Conservation (phyloP, 2,888 invertebrate genomes). For the Orthosia incerta region DNA sequence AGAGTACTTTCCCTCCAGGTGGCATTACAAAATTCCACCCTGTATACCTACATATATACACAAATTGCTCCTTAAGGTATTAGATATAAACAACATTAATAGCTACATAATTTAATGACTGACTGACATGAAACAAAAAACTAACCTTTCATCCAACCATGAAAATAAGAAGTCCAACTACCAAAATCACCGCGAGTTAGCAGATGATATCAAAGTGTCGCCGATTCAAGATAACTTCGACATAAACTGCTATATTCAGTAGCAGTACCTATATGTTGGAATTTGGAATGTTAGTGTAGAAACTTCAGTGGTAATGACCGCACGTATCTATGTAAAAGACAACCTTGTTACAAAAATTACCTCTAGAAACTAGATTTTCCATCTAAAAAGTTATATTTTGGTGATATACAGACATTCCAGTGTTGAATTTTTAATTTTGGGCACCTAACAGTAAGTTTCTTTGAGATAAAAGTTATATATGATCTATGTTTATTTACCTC, state of each 20-base stretch:
- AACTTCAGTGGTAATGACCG: constrained; percentile 26
- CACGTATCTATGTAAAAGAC: constrained; percentile 18
- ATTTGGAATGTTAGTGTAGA: constrained; percentile 36
- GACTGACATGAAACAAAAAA: background rate
- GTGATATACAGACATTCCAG: background rate
- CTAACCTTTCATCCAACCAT: background rate
- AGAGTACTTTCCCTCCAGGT: too few relatives aligned
- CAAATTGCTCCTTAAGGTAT: too few relatives aligned
- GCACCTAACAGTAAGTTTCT: constrained; percentile 38
- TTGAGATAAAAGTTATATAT: background rate
- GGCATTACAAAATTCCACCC: too few relatives aligned
- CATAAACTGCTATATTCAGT: constrained; percentile 4
- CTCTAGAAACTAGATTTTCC: background rate
- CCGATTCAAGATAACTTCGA: constrained; percentile 43
- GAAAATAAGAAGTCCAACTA: background rate
- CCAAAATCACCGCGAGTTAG: constrained; percentile 10
- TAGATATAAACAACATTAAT: too few relatives aligned
- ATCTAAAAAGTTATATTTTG: background rate
- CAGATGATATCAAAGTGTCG: constrained; percentile 5
- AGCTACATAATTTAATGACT: background rate
- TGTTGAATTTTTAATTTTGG: background rate
- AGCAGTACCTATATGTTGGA: background rate
- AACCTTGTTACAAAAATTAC: constrained; percentile 7
- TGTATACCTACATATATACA: too few relatives aligned
- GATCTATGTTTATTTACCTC: constrained; percentile 40